Percentiles rank a stretch among this genome's conserved stretches.
Evolutionary conservation across 2,888 invertebrate genomes (phyloP).

Genomic region (Neoaliturus tenellus): DNA sequence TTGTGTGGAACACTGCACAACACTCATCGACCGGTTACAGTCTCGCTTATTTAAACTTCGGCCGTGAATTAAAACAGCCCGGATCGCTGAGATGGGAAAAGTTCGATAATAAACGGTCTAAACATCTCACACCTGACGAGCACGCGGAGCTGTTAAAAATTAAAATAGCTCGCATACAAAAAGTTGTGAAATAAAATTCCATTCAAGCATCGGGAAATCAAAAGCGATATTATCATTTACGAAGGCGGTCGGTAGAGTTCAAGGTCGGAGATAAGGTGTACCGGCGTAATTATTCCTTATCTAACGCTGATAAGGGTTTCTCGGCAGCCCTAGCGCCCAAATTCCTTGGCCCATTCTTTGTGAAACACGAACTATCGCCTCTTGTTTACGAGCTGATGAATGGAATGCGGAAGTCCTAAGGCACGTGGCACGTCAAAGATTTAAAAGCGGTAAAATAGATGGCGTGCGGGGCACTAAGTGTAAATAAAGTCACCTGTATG

Average conservation of each 20-base stretch:
- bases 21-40: background rate
- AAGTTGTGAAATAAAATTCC: background rate
- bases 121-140: background rate
- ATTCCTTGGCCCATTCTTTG: background rate
- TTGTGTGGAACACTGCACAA: background rate
- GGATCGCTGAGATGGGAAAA: background rate
- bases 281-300: background rate
- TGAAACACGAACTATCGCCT: background rate
- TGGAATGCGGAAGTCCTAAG: background rate
- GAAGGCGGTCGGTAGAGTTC: background rate
- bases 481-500: background rate
- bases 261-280: background rate
- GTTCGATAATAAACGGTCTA: background rate
- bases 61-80: background rate
- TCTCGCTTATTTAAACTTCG: background rate
- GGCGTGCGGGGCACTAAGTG: background rate
- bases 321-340: background rate
- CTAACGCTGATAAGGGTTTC: background rate
- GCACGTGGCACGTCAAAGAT: background rate
- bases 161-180: background rate
- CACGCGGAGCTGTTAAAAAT: background rate
- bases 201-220: background rate
- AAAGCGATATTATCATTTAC: background rate
- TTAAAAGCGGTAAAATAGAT: background rate
- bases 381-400: background rate